Percentiles rank a stretch among this genome's conserved stretches.
phyloP scores from a whole-genome alignment of 2,113 vertebrate genomes.

The Tenebrosternarchus preto region DNA sequence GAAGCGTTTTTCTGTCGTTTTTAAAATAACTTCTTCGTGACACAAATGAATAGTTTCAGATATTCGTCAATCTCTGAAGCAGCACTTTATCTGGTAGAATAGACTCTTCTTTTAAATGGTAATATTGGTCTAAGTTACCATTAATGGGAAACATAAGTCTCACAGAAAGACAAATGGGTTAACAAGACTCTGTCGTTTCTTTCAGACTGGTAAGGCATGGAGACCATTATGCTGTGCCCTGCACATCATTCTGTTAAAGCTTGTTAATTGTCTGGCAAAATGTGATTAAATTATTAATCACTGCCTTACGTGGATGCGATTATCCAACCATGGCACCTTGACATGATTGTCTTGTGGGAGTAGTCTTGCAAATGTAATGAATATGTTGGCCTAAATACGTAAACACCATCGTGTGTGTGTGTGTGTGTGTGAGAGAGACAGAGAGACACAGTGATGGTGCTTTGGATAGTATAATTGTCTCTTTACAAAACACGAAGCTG shows the following conservation, averaged over 20 bases:
- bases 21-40: neutral
- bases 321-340: constrained; percentile 26
- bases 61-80: constrained; percentile 20
- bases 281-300: constrained; percentile 56
- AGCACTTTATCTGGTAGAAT: constrained; percentile 45
- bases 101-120: constrained; percentile 36
- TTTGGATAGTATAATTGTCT: no score
- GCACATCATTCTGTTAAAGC: constrained; percentile 44
- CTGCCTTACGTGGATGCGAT: constrained; percentile 38
- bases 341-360: constrained; percentile 24
- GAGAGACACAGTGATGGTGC: neutral
- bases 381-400: constrained; percentile 38
- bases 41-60: constrained; percentile 24
- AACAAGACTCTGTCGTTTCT: constrained; percentile 23
- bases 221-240: constrained; percentile 2
- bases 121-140: constrained; percentile 52
- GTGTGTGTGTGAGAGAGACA: neutral
- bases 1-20: neutral
- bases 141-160: constrained; percentile 49
- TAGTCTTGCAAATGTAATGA: constrained; percentile 43
- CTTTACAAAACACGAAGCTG: neutral
- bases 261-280: constrained; percentile 51
- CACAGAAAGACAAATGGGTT: constrained; percentile 41
- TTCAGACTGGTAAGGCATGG: neutral
- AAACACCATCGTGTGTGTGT: constrained; percentile 13